phyloP scores from a whole-genome alignment of 2,888 invertebrate genomes.

The Dichetophora obliterata region DNA sequence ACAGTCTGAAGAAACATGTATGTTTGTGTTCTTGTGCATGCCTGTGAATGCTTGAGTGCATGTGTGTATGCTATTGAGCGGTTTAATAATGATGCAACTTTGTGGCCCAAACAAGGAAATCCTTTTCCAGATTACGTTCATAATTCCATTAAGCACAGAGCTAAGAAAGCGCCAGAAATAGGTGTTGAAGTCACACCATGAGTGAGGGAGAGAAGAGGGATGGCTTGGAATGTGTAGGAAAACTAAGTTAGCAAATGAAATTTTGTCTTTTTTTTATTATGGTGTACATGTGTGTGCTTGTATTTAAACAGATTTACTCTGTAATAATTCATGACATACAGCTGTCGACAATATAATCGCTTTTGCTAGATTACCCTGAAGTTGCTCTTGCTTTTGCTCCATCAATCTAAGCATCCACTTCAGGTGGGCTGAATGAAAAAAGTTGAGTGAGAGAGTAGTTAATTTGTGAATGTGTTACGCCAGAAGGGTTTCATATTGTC shows the following conservation, averaged over 20 bases:
- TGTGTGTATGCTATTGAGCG: conserved; percentile 21
- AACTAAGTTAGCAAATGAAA: too few species aligned
- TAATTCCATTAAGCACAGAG: conserved; percentile 15
- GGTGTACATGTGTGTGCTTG: not conserved
- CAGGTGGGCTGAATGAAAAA: not conserved
- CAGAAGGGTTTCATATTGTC: not conserved
- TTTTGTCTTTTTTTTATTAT: conserved; percentile 22
- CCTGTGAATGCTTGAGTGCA: not conserved
- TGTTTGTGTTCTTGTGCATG: not conserved
- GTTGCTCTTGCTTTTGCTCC: not conserved
- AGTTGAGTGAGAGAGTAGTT: not conserved
- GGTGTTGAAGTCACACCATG: not conserved
- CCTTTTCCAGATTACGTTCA: conserved; percentile 34
- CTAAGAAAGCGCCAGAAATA: not conserved
- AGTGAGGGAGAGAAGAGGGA: not conserved
- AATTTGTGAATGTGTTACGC: not conserved
- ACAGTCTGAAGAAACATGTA: not conserved
- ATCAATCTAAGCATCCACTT: not conserved
- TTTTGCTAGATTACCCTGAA: conserved; percentile 13
- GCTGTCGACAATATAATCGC: conserved; percentile 31
- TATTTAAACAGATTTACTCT: conserved; percentile 34
- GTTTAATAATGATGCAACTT: conserved; percentile 39
- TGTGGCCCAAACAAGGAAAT: conserved; percentile 47
- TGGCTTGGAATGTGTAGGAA: conserved; percentile 4
- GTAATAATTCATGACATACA: conserved; percentile 46